A percentile compares a stretch with the other conserved stretches of the same genome.
Conservation (phyloP, 2,888 invertebrate genomes). For the Geotrupes spiniger region DNA sequence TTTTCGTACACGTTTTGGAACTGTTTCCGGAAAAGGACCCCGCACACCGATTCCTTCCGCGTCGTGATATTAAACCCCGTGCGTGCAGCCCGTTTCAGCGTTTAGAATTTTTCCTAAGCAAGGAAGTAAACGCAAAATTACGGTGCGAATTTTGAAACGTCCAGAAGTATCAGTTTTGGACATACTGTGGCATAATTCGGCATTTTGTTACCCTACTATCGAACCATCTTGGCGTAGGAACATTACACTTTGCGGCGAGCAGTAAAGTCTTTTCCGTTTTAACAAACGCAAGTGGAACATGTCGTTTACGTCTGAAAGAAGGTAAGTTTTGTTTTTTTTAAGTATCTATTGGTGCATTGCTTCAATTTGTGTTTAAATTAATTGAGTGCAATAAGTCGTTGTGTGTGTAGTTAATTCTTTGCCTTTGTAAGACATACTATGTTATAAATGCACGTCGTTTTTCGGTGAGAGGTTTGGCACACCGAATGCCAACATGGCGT, state of each 20-base stretch:
- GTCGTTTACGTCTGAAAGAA: slow-evolving; percentile 78
- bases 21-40: slow-evolving; percentile 29
- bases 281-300: slow-evolving; percentile 77
- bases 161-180: background rate
- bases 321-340: slow-evolving; percentile 63
- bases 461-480: slow-evolving; percentile 44
- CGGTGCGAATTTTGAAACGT: background rate
- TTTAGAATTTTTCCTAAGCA: slow-evolving; percentile 1
- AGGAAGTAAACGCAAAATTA: background rate
- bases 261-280: slow-evolving; percentile 63
- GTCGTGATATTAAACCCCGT: slow-evolving; percentile 16
- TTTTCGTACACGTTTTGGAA: slow-evolving; percentile 24
- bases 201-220: slow-evolving; percentile 1
- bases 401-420: slow-evolving; percentile 35
- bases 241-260: slow-evolving; percentile 44
- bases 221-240: slow-evolving; percentile 47
- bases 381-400: slow-evolving; percentile 31
- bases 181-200: background rate
- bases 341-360: slow-evolving; percentile 25
- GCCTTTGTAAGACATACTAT: slow-evolving; percentile 4
- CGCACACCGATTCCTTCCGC: slow-evolving; percentile 23
- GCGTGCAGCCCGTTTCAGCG: slow-evolving; percentile 6
- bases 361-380: slow-evolving; percentile 4
- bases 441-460: slow-evolving; percentile 9
- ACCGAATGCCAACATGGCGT: slow-evolving; percentile 61